phyloP scores from a whole-genome alignment of 2,113 vertebrate genomes.

The Podocnemis expansa region DNA sequence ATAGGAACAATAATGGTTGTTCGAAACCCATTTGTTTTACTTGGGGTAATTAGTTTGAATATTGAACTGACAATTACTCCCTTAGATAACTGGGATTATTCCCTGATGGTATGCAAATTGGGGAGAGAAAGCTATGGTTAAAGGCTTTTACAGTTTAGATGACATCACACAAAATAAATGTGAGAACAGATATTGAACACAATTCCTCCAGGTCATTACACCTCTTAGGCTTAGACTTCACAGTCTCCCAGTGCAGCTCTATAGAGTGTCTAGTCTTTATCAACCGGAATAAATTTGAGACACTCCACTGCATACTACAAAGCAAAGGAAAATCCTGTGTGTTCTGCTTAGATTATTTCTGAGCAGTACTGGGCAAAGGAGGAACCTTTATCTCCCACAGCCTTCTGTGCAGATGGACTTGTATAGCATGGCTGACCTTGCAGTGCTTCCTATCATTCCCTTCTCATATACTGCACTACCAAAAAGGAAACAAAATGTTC shows the following conservation, averaged over 20 bases:
- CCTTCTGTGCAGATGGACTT: neutral
- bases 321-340: neutral
- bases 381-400: neutral
- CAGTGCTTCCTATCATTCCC: neutral
- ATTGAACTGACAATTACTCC: neutral
- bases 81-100: neutral
- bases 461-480: neutral
- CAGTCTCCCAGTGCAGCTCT: neutral
- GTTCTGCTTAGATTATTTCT: neutral
- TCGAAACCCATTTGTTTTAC: neutral
- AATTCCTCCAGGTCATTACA: neutral
- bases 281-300: neutral
- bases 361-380: too few species aligned
- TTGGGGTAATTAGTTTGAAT: neutral
- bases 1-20: neutral
- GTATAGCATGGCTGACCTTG: neutral
- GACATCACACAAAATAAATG: neutral
- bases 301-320: accelerated
- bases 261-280: neutral
- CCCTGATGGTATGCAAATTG: neutral
- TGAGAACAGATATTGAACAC: neutral
- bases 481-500: conserved; percentile 41
- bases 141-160: neutral
- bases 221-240: neutral
- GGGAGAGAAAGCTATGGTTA: neutral